Base-by-base conservation (phyloP, 2,888 invertebrate species). In the Aromia moschata region DNA sequence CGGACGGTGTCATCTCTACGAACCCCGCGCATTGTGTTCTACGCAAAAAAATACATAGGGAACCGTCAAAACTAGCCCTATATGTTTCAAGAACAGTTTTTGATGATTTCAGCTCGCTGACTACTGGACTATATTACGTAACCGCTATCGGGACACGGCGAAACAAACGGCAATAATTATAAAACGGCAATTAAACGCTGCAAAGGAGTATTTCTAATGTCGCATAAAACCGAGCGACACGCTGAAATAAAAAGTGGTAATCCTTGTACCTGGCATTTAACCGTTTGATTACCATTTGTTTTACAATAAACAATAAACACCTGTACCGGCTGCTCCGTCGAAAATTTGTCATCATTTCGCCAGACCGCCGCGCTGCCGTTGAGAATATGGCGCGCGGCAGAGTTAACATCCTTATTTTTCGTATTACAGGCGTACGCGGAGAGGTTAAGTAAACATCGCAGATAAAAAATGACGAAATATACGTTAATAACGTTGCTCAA, bases 381-480 rank as follows among this genome's bases (percentile, higher is more conserved):
- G 1, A 30, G 31, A 30, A 11, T 41, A 3, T 16, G 17, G 11
- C n/a, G 5, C 20, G 25, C 30, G 15, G 36, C 47, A 31, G 38
- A 51, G 45, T 33, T 56, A 56, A 57, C 56, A 54, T 46, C 51
- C 44, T n/a, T 57, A 63, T 63, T 63, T 63, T 60, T 55, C 53
- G 55, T 57, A 52, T 63, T 56, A n/a, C n/a, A 46, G 43, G 45
- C 43, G 14, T 25, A 44, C 30, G n/a, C n/a, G 64, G 64, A 64
- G 65, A 70, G 68, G 69, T 70, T 70, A 68, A 66, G 47, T 59
- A 68, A 71, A 71, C 71, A 71, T 41, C 16, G 30, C 43, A 71
- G 69, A 70, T 68, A 69, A 68, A 68, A 67, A 63, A 68, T 71
- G 70, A 69, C 65, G 68, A 70, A 67, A 67, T 58, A 57, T 45